These are phyloP conservation scores for Acanthochromis polyacanthus DNA, from an alignment of 2,113 vertebrate species.

Conservation along the genomic window DNA sequence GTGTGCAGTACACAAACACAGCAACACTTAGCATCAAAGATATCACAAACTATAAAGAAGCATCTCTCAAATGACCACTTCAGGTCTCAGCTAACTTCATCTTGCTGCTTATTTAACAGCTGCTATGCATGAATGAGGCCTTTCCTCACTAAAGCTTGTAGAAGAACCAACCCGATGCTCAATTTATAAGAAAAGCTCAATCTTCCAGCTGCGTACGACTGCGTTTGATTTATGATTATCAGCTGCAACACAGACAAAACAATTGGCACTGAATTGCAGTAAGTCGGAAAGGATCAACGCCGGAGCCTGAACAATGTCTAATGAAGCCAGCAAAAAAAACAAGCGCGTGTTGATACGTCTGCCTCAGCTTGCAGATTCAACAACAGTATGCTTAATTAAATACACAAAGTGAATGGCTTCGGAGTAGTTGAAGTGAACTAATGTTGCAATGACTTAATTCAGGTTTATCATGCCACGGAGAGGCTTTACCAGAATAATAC, in stretches of 20 bases:
- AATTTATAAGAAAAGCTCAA: conserved; percentile 19
- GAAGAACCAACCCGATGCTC: conserved; percentile 31
- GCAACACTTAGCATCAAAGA: background rate
- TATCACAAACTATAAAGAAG: background rate
- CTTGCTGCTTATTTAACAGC: conserved; percentile 5
- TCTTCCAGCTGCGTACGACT: conserved; percentile 30
- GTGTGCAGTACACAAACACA: background rate
- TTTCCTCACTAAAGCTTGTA: conserved; percentile 13
- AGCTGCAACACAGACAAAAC: conserved; percentile 25
- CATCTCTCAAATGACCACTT: background rate
- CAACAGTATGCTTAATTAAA: conserved; percentile 41
- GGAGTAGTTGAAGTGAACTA: conserved; percentile 30
- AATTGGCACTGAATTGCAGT: background rate
- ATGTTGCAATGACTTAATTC: conserved; percentile 32
- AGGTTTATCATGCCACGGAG: conserved; percentile 14
- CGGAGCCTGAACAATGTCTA: conserved; percentile 46
- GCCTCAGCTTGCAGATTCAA: conserved; percentile 30
- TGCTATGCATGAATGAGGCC: background rate
- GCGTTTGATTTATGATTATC: conserved; percentile 52
- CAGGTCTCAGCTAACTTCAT: background rate
- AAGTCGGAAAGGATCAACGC: conserved; percentile 33
- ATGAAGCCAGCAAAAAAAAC: conserved; percentile 40
- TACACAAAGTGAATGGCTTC: conserved; percentile 39
- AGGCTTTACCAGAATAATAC: background rate
- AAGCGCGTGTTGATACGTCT: conserved; percentile 23